Conservation (phyloP, 2,797 vertebrate genomes). For the Iguana delicatissima region DNA sequence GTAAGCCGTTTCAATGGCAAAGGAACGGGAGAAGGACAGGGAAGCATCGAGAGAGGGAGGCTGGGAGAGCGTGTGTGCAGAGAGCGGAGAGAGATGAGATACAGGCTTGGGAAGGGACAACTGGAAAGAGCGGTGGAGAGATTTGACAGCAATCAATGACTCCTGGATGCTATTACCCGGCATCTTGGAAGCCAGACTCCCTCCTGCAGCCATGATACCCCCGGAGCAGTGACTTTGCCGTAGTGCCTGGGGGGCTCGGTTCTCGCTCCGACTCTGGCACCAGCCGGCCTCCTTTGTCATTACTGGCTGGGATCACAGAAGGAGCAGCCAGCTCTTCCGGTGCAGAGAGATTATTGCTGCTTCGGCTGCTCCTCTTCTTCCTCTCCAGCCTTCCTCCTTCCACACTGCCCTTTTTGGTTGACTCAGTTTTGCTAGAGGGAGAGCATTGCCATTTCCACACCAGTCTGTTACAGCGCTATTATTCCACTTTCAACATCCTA, state of each 20-base stretch:
- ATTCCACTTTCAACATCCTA: too few species aligned
- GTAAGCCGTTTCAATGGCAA: conserved; percentile 74
- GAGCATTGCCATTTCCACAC: too few species aligned
- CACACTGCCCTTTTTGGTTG: not conserved
- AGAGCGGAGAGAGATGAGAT: not conserved
- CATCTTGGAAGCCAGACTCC: conserved; percentile 70
- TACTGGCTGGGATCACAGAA: conserved; percentile 71
- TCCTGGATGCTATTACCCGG: conserved; percentile 66
- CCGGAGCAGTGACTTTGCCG: conserved; percentile 71
- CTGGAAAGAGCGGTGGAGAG: conserved; percentile 61
- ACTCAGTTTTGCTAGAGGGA: too few species aligned
- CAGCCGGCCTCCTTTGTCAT: conserved; percentile 71
- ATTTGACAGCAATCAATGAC: conserved; percentile 70
- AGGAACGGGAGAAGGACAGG: conserved; percentile 37
- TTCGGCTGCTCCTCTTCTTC: conserved; percentile 52
- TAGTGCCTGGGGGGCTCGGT: conserved; percentile 51
- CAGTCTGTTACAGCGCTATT: too few species aligned
- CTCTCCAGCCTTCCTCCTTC: not conserved
- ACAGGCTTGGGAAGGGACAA: conserved; percentile 9
- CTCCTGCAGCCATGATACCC: conserved; percentile 70
- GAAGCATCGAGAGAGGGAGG: too few species aligned
- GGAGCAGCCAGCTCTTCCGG: conserved; percentile 70
- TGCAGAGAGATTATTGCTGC: conserved; percentile 60
- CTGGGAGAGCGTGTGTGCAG: not conserved
- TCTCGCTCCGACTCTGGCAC: conserved; percentile 72